Percentiles rank a stretch among this genome's conserved stretches.
Conservation (phyloP, 2,113 vertebrate genomes). For the Pteruthius melanotis region DNA sequence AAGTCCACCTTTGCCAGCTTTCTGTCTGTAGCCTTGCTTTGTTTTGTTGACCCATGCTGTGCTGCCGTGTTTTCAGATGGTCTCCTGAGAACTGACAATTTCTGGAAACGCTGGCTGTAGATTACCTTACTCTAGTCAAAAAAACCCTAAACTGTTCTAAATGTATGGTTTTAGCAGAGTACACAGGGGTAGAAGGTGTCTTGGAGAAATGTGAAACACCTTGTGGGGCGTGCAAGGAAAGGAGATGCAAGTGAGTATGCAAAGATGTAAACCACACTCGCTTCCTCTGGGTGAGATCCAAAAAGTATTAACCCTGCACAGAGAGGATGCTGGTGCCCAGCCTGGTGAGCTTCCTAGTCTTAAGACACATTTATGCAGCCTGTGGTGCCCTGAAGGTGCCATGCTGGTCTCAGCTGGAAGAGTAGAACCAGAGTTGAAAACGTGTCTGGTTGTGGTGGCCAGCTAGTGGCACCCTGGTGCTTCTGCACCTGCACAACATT, state of each 20-base stretch:
- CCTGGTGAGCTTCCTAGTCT: neutral
- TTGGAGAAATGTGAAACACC: neutral
- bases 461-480: neutral
- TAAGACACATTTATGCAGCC: neutral
- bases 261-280: neutral
- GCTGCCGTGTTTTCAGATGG: neutral
- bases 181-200: neutral
- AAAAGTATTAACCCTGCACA: neutral
- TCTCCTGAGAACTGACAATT: slow-evolving; percentile 11
- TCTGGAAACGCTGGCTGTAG: slow-evolving; percentile 18
- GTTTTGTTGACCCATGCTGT: slow-evolving; percentile 30
- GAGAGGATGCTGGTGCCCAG: neutral
- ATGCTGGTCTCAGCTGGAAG: neutral
- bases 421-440: neutral
- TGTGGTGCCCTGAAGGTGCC: neutral
- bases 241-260: neutral
- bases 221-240: neutral
- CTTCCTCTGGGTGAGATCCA: neutral
- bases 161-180: neutral
- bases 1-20: slow-evolving; percentile 25
- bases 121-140: neutral
- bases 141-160: neutral
- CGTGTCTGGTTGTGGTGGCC: neutral
- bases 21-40: slow-evolving; percentile 10
- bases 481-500: neutral